These are phyloP conservation scores for Rhinolophus sinicus DNA, from an alignment of 2,113 vertebrate species.

Conservation along the genomic window DNA sequence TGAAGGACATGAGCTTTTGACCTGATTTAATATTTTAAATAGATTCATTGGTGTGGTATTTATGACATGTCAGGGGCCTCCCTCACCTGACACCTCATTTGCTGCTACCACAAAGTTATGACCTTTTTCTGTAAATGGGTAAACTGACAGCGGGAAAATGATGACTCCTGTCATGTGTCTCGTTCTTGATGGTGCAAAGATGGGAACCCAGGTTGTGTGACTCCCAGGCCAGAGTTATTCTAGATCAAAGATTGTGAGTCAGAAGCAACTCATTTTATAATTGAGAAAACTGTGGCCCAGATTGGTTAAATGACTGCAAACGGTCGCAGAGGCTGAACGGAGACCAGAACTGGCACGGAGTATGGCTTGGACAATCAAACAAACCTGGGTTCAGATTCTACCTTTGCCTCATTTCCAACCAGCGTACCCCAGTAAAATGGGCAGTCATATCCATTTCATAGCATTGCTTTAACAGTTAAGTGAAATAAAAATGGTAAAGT, in stretches of 20 bases:
- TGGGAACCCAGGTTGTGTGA: neutral
- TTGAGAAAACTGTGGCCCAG: neutral
- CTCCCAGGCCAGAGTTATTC: neutral
- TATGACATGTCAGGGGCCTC: neutral
- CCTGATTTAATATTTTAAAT: neutral
- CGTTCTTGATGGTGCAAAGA: neutral
- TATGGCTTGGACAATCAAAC: neutral
- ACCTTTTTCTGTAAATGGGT: rapidly evolving
- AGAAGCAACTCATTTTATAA: neutral
- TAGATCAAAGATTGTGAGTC: neutral
- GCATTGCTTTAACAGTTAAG: neutral
- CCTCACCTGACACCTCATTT: neutral
- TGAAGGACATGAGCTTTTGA: neutral
- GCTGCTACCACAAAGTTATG: neutral
- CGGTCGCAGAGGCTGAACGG: neutral
- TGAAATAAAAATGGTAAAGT: neutral
- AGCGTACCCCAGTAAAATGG: neutral
- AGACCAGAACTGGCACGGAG: neutral
- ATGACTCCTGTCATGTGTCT: rapidly evolving
- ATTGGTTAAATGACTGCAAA: neutral
- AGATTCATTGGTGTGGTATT: neutral
- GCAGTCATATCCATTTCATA: rapidly evolving
- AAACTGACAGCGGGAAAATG: neutral
- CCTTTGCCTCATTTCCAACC: neutral
- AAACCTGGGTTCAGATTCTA: neutral